Conservation (phyloP, 2,113 vertebrate species). For the Cinclus cinclus region DNA sequence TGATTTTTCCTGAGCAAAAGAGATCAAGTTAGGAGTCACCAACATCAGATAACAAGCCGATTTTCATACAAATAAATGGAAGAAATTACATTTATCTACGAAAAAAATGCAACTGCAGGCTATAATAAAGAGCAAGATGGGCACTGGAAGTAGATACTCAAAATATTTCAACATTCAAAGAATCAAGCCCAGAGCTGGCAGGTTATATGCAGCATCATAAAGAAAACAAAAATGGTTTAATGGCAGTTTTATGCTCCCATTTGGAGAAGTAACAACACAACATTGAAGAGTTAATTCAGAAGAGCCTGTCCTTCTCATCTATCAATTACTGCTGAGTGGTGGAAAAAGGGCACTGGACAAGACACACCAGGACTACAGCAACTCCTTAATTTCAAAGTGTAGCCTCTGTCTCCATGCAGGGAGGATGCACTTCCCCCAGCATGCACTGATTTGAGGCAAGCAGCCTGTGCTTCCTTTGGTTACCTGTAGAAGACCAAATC, state of each 20-base stretch:
- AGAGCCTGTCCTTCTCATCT: neutral
- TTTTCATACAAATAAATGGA: neutral
- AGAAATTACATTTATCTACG: neutral
- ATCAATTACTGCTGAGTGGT: neutral
- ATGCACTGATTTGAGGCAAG: neutral
- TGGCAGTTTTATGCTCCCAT: neutral
- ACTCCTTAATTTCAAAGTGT: neutral
- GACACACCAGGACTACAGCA: neutral
- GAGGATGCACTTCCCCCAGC: neutral
- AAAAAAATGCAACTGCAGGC: neutral
- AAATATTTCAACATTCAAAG: neutral
- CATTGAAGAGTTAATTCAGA: neutral
- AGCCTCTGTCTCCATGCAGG: neutral
- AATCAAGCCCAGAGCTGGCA: neutral
- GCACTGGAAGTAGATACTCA: neutral
- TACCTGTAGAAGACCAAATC: neutral
- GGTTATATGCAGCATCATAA: neutral
- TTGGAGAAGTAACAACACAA: neutral
- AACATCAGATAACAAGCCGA: neutral
- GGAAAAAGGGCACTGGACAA: neutral
- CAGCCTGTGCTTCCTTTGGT: neutral
- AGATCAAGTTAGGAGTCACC: neutral
- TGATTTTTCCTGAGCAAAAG: neutral
- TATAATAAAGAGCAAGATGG: neutral
- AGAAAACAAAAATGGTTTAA: neutral